phyloP scores from a whole-genome alignment of 2,797 vertebrate species.

The Phoebastria nigripes region DNA sequence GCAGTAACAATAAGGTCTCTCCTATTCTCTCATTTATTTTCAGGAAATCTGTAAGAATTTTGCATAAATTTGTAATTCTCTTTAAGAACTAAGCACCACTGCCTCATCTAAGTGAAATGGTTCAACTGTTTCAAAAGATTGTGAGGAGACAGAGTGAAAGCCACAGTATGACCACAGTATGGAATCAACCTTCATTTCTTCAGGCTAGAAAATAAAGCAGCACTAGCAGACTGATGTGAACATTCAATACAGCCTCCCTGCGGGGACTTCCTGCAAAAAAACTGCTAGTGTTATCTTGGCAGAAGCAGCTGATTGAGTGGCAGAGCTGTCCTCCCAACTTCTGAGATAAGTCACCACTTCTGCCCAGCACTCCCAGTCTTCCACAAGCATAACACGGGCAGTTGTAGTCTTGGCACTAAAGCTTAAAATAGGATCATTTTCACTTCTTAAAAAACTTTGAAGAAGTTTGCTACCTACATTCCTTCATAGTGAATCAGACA shows the following conservation, averaged over 20 bases:
- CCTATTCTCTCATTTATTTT: not conserved
- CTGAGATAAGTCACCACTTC: not conserved
- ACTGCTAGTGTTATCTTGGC: not conserved
- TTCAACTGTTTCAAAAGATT: not conserved
- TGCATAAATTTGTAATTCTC: not conserved
- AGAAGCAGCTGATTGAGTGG: not conserved
- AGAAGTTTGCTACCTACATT: not conserved
- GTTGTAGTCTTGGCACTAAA: not conserved
- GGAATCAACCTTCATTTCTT: not conserved
- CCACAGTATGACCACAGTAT: not conserved
- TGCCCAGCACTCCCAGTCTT: not conserved
- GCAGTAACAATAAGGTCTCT: not conserved
- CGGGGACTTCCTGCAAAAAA: not conserved
- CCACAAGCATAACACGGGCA: not conserved
- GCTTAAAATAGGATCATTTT: not conserved
- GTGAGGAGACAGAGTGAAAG: not conserved
- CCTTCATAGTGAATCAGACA: not conserved
- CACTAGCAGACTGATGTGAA: not conserved
- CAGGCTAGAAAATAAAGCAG: not conserved
- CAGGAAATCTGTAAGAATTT: not conserved
- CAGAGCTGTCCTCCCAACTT: not conserved
- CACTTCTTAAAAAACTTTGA: not conserved
- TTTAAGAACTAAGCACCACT: not conserved
- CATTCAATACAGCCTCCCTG: not conserved
- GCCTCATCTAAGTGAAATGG: not conserved